phyloP scores from a whole-genome alignment of 2,888 invertebrate genomes.

The Neria commutata region DNA sequence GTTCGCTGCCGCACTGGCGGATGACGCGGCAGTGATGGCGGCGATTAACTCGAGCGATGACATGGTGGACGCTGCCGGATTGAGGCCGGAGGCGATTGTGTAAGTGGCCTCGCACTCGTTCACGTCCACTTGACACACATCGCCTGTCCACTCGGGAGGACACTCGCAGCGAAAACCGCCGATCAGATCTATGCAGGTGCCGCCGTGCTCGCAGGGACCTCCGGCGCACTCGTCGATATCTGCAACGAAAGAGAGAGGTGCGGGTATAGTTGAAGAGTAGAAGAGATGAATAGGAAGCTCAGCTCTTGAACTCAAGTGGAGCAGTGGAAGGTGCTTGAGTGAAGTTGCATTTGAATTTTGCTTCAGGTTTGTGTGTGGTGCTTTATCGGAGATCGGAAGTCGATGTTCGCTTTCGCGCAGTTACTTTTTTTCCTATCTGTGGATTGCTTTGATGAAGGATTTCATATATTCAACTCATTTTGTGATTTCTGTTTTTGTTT shows the following conservation, averaged over 20 bases:
- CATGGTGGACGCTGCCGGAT: slow-evolving; percentile 32
- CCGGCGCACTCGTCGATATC: slow-evolving; percentile 91
- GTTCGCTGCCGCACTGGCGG: slow-evolving; percentile 26
- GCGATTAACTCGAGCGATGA: slow-evolving; percentile 39
- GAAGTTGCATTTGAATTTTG: background rate
- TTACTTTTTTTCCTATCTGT: too few species aligned
- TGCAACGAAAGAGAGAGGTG: too few species aligned
- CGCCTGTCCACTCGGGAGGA: slow-evolving; percentile 85
- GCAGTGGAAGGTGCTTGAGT: background rate
- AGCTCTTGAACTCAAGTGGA: background rate
- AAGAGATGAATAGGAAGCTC: too few species aligned
- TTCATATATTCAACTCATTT: too few species aligned
- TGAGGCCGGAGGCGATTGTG: slow-evolving; percentile 26
- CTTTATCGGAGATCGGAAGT: too few species aligned
- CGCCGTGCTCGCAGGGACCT: slow-evolving; percentile 89
- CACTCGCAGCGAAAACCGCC: slow-evolving; percentile 88
- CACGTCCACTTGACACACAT: slow-evolving; percentile 72
- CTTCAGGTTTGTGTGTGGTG: too few species aligned
- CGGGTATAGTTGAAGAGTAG: too few species aligned
- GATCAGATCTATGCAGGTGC: slow-evolving; percentile 82
- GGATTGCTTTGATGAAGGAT: too few species aligned
- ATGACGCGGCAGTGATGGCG: slow-evolving; percentile 41
- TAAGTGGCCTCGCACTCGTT: slow-evolving; percentile 62
- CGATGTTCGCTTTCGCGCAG: background rate
- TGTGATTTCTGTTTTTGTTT: too few species aligned